Percentiles rank a stretch among this genome's conserved stretches.
Conservation (phyloP, 2,888 invertebrate species). For the Cistogaster globosa region DNA sequence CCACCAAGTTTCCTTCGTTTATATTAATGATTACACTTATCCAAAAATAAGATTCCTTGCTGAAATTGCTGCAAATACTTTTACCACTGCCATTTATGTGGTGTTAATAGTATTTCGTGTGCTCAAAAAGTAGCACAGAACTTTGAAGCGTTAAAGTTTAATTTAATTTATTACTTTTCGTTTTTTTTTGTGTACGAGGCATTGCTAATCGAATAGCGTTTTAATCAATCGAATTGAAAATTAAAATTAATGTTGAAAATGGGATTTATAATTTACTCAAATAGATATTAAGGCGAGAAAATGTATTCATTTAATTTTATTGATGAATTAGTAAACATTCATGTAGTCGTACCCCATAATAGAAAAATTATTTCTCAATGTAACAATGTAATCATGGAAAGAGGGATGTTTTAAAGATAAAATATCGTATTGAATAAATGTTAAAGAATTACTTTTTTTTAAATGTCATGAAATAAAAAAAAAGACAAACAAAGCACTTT, state of each 20-base stretch:
- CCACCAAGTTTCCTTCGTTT: neutral
- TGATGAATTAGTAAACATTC: constrained; percentile 55
- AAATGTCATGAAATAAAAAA: constrained; percentile 26
- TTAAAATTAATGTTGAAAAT: constrained; percentile 69
- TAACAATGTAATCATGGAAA: neutral
- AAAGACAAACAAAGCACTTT: constrained; percentile 10
- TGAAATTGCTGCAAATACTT: constrained; percentile 26
- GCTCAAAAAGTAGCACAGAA: constrained; percentile 72
- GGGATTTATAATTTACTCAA: constrained; percentile 58
- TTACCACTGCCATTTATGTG: constrained; percentile 56
- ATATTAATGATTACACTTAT: neutral
- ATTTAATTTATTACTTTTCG: constrained; percentile 80
- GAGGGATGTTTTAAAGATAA: neutral
- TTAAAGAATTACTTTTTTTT: constrained; percentile 3
- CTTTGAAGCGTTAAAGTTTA: constrained; percentile 72
- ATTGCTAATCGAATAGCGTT: constrained; percentile 82
- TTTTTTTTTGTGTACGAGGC: constrained; percentile 72
- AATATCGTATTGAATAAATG: constrained; percentile 46
- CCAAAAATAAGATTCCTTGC: neutral
- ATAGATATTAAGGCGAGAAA: constrained; percentile 21
- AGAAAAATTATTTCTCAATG: neutral
- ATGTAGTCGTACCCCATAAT: constrained; percentile 1
- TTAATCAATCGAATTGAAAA: constrained; percentile 81
- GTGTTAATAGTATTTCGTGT: constrained; percentile 67
- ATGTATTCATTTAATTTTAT: constrained; percentile 10